Evolutionary conservation across 2,113 vertebrate species (phyloP).

Genomic region (Rhizomys pruinosus): DNA sequence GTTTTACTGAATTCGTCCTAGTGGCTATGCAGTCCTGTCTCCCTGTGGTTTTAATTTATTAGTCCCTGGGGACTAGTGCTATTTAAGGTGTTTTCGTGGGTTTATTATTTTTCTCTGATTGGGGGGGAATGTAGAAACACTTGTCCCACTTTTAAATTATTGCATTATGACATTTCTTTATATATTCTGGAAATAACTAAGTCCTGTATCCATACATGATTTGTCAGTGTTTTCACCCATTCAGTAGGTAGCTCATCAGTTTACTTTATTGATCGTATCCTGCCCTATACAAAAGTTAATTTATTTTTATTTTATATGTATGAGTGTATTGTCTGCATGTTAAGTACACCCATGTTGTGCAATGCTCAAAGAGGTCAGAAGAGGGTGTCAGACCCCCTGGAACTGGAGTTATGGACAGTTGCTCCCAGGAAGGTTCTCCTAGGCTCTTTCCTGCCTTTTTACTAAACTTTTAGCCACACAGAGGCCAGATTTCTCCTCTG

Average conservation of each 20-base stretch:
- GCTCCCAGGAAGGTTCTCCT: not conserved
- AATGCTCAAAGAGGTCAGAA: too few relatives aligned
- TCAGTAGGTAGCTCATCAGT: not conserved
- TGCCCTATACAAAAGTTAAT: not conserved
- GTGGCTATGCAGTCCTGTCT: not conserved
- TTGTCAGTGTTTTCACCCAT: not conserved
- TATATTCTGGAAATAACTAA: not conserved
- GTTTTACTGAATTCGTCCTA: not conserved
- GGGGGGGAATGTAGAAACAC: not conserved
- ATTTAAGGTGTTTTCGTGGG: not conserved
- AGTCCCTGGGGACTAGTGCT: not conserved
- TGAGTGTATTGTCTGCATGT: not conserved
- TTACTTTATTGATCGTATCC: not conserved
- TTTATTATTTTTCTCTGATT: not conserved
- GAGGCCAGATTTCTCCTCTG: not conserved
- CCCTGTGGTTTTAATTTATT: not conserved
- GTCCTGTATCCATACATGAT: not conserved
- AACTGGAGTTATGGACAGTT: too few relatives aligned
- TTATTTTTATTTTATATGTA: too few relatives aligned
- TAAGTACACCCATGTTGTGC: too few relatives aligned
- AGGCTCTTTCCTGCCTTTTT: not conserved
- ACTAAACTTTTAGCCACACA: not conserved
- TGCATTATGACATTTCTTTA: not conserved
- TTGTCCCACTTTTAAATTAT: constrained; percentile 31
- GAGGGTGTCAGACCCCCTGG: too few relatives aligned